These are phyloP conservation scores for Lochmaea crataegi DNA, from an alignment of 2,888 invertebrate genomes.

Conservation along the genomic window DNA sequence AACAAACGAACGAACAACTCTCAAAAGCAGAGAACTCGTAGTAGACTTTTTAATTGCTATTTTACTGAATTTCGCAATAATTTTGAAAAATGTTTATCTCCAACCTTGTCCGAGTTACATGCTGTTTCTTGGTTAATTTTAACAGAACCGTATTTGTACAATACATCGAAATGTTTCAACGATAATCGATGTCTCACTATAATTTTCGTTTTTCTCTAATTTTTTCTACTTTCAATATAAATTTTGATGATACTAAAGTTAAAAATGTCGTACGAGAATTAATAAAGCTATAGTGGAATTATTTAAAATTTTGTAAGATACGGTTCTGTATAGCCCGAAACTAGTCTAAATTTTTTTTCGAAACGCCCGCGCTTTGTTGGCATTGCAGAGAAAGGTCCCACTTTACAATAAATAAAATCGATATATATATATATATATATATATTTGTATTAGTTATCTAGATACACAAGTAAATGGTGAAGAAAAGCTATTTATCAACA, in stretches of 20 bases:
- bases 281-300: too few relatives aligned
- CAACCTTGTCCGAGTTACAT: conserved; percentile 50
- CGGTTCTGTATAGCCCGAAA: conserved; percentile 40
- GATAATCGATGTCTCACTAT: too few relatives aligned
- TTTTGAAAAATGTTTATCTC: conserved; percentile 42
- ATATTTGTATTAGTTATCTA: conserved; percentile 4
- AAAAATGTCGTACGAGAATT: too few relatives aligned
- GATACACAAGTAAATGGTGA: conserved; percentile 3
- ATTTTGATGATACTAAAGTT: too few relatives aligned
- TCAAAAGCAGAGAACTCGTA: not conserved
- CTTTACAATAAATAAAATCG: conserved; percentile 10
- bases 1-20: conserved; percentile 15
- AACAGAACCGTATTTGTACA: conserved; percentile 19
- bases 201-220: too few relatives aligned
- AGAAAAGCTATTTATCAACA: conserved; percentile 10
- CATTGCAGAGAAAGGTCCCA: conserved; percentile 10
- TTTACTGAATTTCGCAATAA: conserved; percentile 43
- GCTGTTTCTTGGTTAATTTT: conserved; percentile 31
- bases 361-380: conserved; percentile 10
- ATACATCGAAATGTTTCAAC: too few relatives aligned
- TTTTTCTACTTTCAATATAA: too few relatives aligned
- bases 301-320: not conserved
- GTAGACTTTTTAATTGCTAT: conserved; percentile 36
- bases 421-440: conserved; percentile 8
- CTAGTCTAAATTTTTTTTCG: conserved; percentile 34